Conservation (phyloP, 2,888 invertebrate species). For the Drosophila atroscutellata region DNA sequence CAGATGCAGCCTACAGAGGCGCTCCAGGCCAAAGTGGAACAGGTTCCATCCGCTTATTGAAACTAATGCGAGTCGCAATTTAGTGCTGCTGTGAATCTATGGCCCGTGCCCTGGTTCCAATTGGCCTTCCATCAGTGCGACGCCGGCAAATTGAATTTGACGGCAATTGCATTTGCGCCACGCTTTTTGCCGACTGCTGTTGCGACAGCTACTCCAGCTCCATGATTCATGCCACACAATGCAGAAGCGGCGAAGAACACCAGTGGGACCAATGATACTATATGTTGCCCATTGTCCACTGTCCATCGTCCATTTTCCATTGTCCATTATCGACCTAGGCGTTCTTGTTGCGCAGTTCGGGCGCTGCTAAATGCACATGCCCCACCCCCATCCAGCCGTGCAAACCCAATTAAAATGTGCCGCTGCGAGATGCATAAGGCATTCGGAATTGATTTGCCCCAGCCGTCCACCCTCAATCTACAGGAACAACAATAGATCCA, state of each 20-base stretch:
- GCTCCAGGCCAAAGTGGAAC: neutral
- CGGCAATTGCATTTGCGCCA: slow-evolving; percentile 11
- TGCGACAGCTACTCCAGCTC: neutral
- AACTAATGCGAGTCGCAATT: slow-evolving; percentile 37
- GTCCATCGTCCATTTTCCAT: neutral
- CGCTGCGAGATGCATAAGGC: neutral
- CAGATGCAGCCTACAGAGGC: no score
- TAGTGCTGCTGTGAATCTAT: slow-evolving; percentile 7
- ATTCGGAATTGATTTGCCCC: neutral
- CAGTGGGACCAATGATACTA: slow-evolving; percentile 6
- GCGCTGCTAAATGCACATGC: slow-evolving; percentile 6
- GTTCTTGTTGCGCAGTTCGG: neutral
- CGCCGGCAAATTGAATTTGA: slow-evolving; percentile 28
- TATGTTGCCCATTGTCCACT: neutral
- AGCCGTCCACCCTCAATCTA: slow-evolving; percentile 16
- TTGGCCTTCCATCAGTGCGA: slow-evolving; percentile 3
- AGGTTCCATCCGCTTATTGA: slow-evolving; percentile 31
- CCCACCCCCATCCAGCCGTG: neutral
- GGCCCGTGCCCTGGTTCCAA: neutral
- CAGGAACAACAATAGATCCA: slow-evolving; percentile 1
- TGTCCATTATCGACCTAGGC: neutral
- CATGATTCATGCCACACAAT: slow-evolving; percentile 31
- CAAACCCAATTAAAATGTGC: neutral
- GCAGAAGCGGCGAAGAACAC: slow-evolving; percentile 44
- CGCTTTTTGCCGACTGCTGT: neutral